Evolutionary conservation across 2,113 vertebrate genomes (phyloP), one percentile per base, ranked within the genome.

Genomic region (Empidonax traillii): DNA sequence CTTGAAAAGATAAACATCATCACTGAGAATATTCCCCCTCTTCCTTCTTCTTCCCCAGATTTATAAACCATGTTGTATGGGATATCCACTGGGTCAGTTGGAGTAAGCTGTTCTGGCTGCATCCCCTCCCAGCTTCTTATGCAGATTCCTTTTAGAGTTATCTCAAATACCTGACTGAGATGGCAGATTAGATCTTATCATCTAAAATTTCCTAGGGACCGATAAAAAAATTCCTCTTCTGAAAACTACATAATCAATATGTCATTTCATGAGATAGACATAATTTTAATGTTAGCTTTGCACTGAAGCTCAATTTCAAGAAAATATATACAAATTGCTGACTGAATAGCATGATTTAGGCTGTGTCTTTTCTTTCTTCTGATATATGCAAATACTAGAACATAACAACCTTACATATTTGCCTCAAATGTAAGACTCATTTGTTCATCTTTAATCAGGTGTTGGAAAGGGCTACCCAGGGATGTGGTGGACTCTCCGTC

Each of bases 11-110:
- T 12, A 75, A 59, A 65, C 0, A 0, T 2, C 25, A 28, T 35
- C 6, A 22, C 19, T 31, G 6, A 1, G 1, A 59, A 59, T 4
- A 5, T 33, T 10, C 4, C 13, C 24, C 9, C 3, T 0, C n/a
- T 59, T 79, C 22, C 10, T 69, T 11, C 41, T 58, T 55, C 37
- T 84, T 74, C 25, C 14, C 18, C 30, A 28, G 17, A 2, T 77
- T 56, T 51, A 11, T 7, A 16, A 7, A 2, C 14, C 31, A 5
- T 16, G 31, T 5, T 4, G 3, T 39, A 2, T 39, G 20, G 11
- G 2, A 43, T 53, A 49, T 27, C 15, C n/a, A 12, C 41, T 65
- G 20, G 13, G 16, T 65, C 27, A 53, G 8, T 4, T 52, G 23
- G 10, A 25, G 25, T 16, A 59, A 62, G 27, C 17, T 71, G 27